Evolutionary conservation across 2,113 vertebrate genomes (phyloP).

Genomic region (Notarius lentiginosus): DNA sequence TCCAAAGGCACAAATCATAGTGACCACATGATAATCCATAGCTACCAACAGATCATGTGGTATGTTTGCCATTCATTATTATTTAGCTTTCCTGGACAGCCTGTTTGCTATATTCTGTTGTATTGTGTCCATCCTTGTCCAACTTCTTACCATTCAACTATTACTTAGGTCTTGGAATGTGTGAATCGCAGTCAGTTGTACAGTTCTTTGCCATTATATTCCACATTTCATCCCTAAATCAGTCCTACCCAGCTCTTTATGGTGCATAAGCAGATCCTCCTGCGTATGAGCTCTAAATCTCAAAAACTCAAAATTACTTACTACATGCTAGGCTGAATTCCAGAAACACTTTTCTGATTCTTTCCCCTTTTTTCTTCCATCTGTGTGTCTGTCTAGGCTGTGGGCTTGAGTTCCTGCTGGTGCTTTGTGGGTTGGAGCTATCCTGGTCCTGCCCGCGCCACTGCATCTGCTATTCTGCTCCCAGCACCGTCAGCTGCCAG

Average conservation of each 20-base stretch:
- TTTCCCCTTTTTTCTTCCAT: neutral
- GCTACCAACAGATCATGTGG: conserved; percentile 12
- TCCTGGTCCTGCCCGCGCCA: conserved; percentile 86
- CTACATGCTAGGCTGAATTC: neutral
- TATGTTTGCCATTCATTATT: conserved; percentile 30
- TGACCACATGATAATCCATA: conserved; percentile 17
- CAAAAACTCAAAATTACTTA: neutral
- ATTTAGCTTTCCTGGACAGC: conserved; percentile 18
- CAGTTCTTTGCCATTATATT: conserved; percentile 9
- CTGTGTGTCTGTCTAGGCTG: conserved; percentile 71
- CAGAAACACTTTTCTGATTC: conserved; percentile 4
- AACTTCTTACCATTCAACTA: conserved; percentile 8
- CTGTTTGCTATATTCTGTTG: neutral
- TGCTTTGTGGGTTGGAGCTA: conserved; percentile 85
- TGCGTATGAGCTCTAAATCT: neutral
- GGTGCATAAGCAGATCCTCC: conserved; percentile 6
- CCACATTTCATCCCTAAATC: neutral
- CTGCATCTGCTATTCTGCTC: conserved; percentile 94
- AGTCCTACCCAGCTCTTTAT: neutral
- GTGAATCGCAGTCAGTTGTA: neutral
- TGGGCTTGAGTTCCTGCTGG: conserved; percentile 87
- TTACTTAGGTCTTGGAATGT: neutral
- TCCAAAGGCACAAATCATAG: conserved; percentile 12
- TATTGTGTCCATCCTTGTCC: conserved; percentile 25
- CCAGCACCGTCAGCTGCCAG: conserved; percentile 97